Conservation (phyloP, 2,113 vertebrate species). For the Pterocles burchelli region DNA sequence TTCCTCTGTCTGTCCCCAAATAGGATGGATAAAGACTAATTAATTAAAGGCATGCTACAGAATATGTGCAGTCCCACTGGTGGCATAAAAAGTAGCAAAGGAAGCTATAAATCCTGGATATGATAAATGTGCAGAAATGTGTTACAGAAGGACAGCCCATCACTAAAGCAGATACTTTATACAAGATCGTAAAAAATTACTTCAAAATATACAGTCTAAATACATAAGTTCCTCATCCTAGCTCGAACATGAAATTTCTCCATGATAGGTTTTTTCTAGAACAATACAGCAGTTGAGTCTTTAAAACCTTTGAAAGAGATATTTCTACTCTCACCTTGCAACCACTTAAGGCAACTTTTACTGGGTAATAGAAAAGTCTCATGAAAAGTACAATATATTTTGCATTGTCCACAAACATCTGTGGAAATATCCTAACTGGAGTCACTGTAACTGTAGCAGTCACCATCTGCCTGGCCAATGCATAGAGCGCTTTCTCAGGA, state of each 20-base stretch:
- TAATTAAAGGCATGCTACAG: slow-evolving; percentile 20
- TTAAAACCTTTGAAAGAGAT: not conserved
- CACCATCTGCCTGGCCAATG: not conserved
- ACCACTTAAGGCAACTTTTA: not conserved
- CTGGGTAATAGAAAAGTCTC: not conserved
- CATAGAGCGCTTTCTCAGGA: not conserved
- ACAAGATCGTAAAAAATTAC: not conserved
- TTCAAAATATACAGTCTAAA: not conserved
- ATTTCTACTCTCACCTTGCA: not conserved
- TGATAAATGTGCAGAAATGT: not conserved
- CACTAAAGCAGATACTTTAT: not conserved
- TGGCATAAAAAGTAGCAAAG: not conserved
- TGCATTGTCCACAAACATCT: slow-evolving; percentile 13
- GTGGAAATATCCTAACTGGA: not conserved
- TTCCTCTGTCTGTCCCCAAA: slow-evolving; percentile 3
- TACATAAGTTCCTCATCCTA: not conserved
- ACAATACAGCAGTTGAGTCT: not conserved
- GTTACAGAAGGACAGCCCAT: not conserved
- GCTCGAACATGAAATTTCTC: not conserved
- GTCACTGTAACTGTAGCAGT: not conserved
- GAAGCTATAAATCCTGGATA: not conserved
- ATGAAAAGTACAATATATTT: not conserved
- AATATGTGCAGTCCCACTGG: not conserved
- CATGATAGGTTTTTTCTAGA: not conserved
- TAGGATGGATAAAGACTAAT: slow-evolving; percentile 37